A percentile compares a stretch with the other conserved stretches of the same genome.
Conservation (phyloP, 2,797 vertebrate genomes). For the Leptodactylus fallax region DNA sequence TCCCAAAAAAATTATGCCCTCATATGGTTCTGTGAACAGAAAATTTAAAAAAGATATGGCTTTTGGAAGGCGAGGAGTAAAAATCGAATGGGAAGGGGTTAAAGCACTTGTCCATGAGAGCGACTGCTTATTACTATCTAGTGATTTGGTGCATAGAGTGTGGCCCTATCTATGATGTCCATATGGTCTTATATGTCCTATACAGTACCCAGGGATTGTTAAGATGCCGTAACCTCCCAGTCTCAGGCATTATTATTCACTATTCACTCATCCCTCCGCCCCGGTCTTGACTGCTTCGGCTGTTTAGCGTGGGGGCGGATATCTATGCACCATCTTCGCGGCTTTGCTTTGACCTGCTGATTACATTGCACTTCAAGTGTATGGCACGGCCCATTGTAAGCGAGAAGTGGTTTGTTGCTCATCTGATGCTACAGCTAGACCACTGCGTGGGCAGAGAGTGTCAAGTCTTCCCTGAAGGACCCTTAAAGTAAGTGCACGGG, state of each 20-base stretch:
- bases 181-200: neutral
- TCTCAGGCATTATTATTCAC: too few species aligned
- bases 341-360: neutral
- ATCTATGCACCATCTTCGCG: neutral
- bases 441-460: neutral
- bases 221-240: neutral
- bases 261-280: too few species aligned
- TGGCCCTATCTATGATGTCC: neutral
- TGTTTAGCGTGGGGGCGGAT: neutral
- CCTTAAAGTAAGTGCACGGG: neutral
- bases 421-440: neutral
- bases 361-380: neutral
- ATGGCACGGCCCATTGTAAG: neutral
- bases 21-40: too few species aligned
- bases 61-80: too few species aligned
- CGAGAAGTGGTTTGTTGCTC: neutral
- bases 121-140: too few species aligned
- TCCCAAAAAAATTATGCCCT: too few species aligned
- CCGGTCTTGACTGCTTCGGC: too few species aligned
- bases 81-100: too few species aligned
- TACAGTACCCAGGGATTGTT: neutral
- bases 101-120: too few species aligned
- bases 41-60: too few species aligned
- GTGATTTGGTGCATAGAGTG: too few species aligned
- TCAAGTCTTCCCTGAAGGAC: neutral